phyloP scores from a whole-genome alignment of 2,113 vertebrate species.

The Passer montanus region DNA sequence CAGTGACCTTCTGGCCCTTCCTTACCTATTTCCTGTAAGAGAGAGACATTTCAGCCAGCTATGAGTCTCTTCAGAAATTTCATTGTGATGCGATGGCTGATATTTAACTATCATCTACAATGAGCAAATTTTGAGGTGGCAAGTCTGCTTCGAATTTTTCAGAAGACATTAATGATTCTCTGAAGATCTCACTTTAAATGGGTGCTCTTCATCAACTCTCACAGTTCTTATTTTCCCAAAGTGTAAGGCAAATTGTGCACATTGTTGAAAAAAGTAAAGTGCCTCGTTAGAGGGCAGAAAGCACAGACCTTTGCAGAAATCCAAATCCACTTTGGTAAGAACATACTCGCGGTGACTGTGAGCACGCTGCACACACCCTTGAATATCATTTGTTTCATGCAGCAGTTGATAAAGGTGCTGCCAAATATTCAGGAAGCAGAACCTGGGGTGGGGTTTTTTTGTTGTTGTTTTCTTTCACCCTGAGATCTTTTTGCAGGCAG shows the following conservation, averaged over 20 bases:
- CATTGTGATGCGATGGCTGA: background rate
- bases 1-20: background rate
- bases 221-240: background rate
- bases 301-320: background rate
- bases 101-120: background rate
- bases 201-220: background rate
- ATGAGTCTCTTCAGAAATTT: background rate
- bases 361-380: background rate
- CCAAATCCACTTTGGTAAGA: background rate
- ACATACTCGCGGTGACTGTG: no score
- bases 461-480: background rate
- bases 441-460: background rate
- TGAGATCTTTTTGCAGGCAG: background rate
- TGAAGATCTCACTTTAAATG: background rate
- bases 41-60: background rate
- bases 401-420: background rate
- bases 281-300: background rate
- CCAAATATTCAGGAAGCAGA: background rate
- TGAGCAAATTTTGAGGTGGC: background rate
- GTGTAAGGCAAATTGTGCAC: background rate
- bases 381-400: rapidly evolving
- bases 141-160: background rate
- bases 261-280: background rate
- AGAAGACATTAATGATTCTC: background rate
- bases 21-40: constrained; percentile 2